Base-by-base conservation (phyloP, 2,797 vertebrate species). In the Manis javanica region DNA sequence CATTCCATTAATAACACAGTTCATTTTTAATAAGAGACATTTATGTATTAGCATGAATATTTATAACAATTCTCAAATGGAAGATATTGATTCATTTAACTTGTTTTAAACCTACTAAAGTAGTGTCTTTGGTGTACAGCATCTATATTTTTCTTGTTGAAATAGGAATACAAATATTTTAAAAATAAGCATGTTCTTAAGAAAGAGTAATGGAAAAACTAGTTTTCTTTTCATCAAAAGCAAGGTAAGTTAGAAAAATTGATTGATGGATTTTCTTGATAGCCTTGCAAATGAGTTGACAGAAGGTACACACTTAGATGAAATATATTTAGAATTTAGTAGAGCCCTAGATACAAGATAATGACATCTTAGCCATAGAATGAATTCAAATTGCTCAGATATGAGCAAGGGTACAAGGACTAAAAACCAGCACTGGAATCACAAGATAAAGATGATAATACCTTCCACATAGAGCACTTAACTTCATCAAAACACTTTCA, bases 321-420 rank as follows among this genome's bases (percentile, higher is more conserved):
- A 97, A 89, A 94, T 91, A 79, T 42, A 91, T 86, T 95, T 97
- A 96, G n/a, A 95, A 87, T 82, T 79, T 72, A 91, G 39, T 82
- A 81, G 46, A 78, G 19, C 23, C 71, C 71, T 88, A 66, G 39
- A n/a, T 69, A 68, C 15, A 90, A 83, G 57, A 61, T 90, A 94
- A 96, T 94, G 69, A 77, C 78, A 95, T 90, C 66, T 88, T 88
- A 91, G 68, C 29, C 69, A 69, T 3, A 90, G 92, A 94, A 89
- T 91, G 49, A 92, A 94, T 86, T 88, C 23, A 77, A 42, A 88
- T 94, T 89, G 69, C 66, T 88, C 72, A 82, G 24, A 49, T 87
- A 57, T 53, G 23, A 95, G n/a, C 59, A 87, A 49, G 34, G 57
- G 5, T 81, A 87, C 64, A 86, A 82, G 26, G 23, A 39, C 10